Percentiles rank a stretch among this genome's conserved stretches.
Evolutionary conservation across 2,113 vertebrate species (phyloP).

Genomic region (Lophochroa leadbeateri): DNA sequence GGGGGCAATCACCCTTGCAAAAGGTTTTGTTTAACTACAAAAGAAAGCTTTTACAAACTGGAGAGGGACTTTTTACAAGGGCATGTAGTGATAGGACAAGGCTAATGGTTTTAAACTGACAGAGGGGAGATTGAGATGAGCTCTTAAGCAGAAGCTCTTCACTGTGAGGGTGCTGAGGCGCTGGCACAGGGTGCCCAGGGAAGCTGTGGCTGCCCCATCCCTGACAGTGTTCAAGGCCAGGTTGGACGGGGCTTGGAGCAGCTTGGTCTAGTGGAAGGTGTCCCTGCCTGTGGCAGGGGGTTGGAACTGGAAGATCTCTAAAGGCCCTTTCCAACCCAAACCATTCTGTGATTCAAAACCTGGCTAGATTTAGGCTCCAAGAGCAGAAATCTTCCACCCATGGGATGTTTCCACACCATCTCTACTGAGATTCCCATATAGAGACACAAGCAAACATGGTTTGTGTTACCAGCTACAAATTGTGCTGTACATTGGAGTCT

Average conservation of each 20-base stretch:
- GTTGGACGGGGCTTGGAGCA: background rate
- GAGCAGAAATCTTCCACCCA: background rate
- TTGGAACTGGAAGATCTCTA: background rate
- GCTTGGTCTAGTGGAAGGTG: background rate
- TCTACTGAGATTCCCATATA: background rate
- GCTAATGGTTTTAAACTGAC: background rate
- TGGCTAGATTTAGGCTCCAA: background rate
- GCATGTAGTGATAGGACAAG: background rate
- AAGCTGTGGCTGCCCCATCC: background rate
- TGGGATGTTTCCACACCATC: background rate
- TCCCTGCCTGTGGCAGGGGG: fast-evolving
- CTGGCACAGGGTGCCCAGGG: background rate
- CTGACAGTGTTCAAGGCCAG: background rate
- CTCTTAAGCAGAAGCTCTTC: background rate
- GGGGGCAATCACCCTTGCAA: background rate
- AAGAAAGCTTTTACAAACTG: background rate
- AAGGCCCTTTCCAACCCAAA: background rate
- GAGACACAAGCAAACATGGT: fast-evolving
- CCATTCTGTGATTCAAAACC: background rate
- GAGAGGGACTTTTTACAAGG: background rate
- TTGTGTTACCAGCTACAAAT: background rate
- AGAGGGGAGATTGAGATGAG: background rate
- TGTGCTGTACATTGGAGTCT: background rate
- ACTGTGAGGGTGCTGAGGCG: background rate
- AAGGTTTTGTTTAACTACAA: background rate